Evolutionary conservation across 2,113 vertebrate genomes (phyloP), one percentile per base, ranked within the genome.

Genomic region (Synodontis membranacea): DNA sequence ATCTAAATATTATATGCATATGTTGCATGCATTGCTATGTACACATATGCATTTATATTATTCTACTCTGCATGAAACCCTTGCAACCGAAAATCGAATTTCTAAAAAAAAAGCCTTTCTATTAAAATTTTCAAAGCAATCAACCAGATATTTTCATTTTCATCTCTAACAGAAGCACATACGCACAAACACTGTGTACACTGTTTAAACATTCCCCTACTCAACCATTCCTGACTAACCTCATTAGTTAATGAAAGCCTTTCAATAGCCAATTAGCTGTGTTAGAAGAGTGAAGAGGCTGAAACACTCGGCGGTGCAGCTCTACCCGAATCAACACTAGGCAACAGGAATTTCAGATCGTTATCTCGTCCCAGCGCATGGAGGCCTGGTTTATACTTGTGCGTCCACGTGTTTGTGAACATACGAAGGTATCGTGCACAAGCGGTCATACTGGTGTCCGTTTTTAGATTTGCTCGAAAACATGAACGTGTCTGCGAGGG

Each of bases 191-290:
- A 15, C 74, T 7, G 70, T n/a, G 28, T 54, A 25, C 34, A 39
- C 78, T 58, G 48, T 42, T 60, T 34, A 46, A 76, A 39, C 64
- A 46, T 12, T n/a, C 39, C 66, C 34, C 39, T 44, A 66, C 42
- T 68, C 42, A 37, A 48, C 58, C 60, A 84, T 75, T 84, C 50
- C 78, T 80, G 78, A 28, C 21, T 80, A 80, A 80, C 78, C 31
- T 80, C 52, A 39, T 58, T 80, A 80, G 31, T 34, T 58, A 80
- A 80, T 80, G 72, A 84, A 42, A 58, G 37, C 17, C 39, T 70
- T 83, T 82, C n/a, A 37, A 62, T 19, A 50, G 54, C 28, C 52
- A 62, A 64, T 85, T 85, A 85, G 70, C 56, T 9, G 64, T 28
- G 37, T 74, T 46, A 75, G 37, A 21, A 2, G 12, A 75, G 25